Evolutionary conservation across 2,888 invertebrate species (phyloP), one percentile per base, ranked within the genome.

Genomic region (Mycalesis mineus): DNA sequence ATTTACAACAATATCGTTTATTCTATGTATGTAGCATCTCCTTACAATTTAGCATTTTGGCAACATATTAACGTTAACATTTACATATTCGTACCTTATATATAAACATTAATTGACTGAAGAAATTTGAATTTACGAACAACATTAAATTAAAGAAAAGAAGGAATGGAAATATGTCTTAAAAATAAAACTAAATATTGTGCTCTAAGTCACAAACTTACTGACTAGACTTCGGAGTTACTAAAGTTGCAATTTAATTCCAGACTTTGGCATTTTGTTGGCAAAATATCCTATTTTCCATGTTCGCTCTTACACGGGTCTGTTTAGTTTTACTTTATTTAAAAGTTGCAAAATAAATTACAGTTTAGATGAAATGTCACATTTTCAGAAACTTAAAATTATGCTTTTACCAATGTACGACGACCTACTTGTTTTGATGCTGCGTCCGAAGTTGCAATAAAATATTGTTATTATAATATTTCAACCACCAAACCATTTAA

Each of bases 1-100:
- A 88, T 88, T 82, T 88, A 88, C 88, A 88, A 75, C 68, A 77
- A 75, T 73, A 78, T 78, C 76, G 31, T 41, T 33, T 52, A 52
- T 17, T 79, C 82, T 86, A 84, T 74, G 71, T 86, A 84, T 74
- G 71, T 80, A 77, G 80, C 80, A 70, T 76, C 73, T 75, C 71
- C 70, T 82, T 86, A 86, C 82, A 72, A 77, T 63, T 75, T 82
- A 84, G 82, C 82, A 75, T 78, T 88, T 88, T 89, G 88, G 88
- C 88, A 89, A 88, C 87, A 76, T 80, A 74, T 76, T 80, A 82
- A 81, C 78, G 72, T 75, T 82, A 84, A 80, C 81, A 81, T 84
- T 83, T 78, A 82, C 79, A 78, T 81, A 79, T 69, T 54, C 58
- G 52, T 63, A 64, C 51, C 58, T 61, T 57, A 57, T 75, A 72